These are phyloP conservation scores for Macroglossus sobrinus DNA, from an alignment of 2,113 vertebrate genomes.

Conservation along the genomic window DNA sequence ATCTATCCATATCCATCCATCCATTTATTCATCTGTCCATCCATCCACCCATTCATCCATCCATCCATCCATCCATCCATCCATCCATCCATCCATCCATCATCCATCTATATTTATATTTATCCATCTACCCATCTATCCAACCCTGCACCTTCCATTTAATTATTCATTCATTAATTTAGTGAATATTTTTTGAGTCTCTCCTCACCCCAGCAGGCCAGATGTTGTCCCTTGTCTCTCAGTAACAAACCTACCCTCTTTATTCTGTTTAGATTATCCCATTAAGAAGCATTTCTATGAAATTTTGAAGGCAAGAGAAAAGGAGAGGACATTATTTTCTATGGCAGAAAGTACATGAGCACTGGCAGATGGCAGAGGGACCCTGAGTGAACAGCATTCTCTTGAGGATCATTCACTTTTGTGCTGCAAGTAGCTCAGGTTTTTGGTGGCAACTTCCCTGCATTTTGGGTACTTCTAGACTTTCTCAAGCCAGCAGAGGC, in stretches of 20 bases:
- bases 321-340: not conserved
- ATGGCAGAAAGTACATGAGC: not conserved
- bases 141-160: not conserved
- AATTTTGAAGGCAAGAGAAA: not conserved
- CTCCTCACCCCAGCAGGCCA: not conserved
- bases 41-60: not conserved
- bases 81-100: not conserved
- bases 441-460: not conserved
- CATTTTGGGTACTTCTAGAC: not conserved
- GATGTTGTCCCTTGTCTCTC: not conserved
- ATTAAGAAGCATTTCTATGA: not conserved
- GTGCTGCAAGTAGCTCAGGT: not conserved
- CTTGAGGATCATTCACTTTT: not conserved
- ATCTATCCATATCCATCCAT: not conserved
- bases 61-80: not conserved
- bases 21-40: not conserved
- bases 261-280: not conserved
- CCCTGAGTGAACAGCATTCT: fast-evolving
- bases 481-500: not conserved
- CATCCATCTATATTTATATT: not conserved
- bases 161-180: not conserved
- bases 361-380: not conserved
- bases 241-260: not conserved
- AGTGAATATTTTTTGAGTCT: not conserved
- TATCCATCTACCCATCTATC: not conserved